Base-by-base conservation (phyloP, 2,797 vertebrate genomes). In the Acanthiza pusilla region DNA sequence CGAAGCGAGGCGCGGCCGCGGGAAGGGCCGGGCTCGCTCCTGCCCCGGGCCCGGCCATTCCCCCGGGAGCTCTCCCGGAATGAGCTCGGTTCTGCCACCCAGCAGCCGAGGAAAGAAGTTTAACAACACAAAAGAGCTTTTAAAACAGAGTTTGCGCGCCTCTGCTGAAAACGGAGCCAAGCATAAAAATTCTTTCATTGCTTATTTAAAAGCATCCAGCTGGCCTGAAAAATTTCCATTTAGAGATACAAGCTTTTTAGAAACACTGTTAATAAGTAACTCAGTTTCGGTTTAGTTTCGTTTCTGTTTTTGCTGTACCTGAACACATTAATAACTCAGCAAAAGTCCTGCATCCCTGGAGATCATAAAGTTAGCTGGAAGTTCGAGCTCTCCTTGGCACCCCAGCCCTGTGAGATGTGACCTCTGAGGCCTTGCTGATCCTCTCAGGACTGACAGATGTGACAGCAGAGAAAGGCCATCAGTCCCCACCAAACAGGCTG, bases 1-100 rank as follows among this genome's bases (percentile, higher is more conserved):
- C 23, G 93, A 88, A 91, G 89, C 81, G 70, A 40, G 77, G 74
- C 77, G 63, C 83, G 80, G 86, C 81, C 51, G 58, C n/a, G 72
- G 34, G 78, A 87, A 74, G 89, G 89, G 91, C 92, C 65, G 45
- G 55, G 78, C 77, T 16, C n/a, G 34, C 36, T 55, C 32, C 75
- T 21, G 63, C 53, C 53, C 36, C 54, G 27, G 61, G 48, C 38
- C 6, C 38, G 36, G 32, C 40, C 40, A 12, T 47, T 38, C n/a
- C 47, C 34, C 26, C 2, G 8, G 9, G 57, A 63, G 20, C 40
- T 7, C 18, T 21, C 57, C 57, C 21, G 5, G 6, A 54, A 40
- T 4, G 11, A 1, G 10, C 48, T 42, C 50, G 14, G n/a, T 29
- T 11, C 36, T 40, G 5, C 7, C 4, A 12, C 53, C 32, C 16